A percentile compares a stretch with the other conserved stretches of the same genome.
These are phyloP conservation scores for Drosophila phalerata DNA, from an alignment of 2,888 invertebrate genomes.

Conservation along the genomic window DNA sequence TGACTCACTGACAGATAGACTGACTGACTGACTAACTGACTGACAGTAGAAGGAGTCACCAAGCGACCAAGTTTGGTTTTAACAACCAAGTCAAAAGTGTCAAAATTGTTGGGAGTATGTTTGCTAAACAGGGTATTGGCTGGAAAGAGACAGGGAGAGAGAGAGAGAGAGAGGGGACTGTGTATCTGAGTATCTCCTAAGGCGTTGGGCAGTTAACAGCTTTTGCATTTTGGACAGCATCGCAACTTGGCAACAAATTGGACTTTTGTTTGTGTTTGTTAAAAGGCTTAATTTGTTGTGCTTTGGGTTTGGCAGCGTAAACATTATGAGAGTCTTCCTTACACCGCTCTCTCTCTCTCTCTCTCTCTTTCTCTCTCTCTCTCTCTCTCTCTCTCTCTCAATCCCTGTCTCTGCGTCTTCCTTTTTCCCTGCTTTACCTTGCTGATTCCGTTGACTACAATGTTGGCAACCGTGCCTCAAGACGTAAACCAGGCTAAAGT, in stretches of 20 bases:
- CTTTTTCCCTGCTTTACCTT: no score
- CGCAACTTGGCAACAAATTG: constrained; percentile 79
- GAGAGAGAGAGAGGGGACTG: background rate
- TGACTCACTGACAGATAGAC: background rate
- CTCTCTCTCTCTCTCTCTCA: no score
- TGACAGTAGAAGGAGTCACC: background rate
- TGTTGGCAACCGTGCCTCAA: constrained; percentile 30
- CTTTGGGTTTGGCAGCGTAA: constrained; percentile 62
- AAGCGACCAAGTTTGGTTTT: constrained; percentile 15
- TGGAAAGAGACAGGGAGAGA: background rate
- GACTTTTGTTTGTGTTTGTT: constrained; percentile 80
- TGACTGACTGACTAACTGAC: background rate
- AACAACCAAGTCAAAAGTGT: constrained; percentile 29
- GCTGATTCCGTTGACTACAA: background rate
- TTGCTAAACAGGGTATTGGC: constrained; percentile 1
- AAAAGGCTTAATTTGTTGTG: constrained; percentile 81
- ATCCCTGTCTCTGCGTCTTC: no score
- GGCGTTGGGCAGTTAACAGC: constrained; percentile 69
- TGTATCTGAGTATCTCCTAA: constrained; percentile 10
- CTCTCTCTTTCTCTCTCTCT: background rate
- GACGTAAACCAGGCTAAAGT: constrained; percentile 66
- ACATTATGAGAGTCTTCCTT: constrained; percentile 61
- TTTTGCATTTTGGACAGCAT: constrained; percentile 71
- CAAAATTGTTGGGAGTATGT: constrained; percentile 20
- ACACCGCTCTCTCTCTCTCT: background rate